A percentile compares a stretch with the other conserved stretches of the same genome.
phyloP scores from a whole-genome alignment of 2,113 vertebrate genomes.

The Xyrauchen texanus region DNA sequence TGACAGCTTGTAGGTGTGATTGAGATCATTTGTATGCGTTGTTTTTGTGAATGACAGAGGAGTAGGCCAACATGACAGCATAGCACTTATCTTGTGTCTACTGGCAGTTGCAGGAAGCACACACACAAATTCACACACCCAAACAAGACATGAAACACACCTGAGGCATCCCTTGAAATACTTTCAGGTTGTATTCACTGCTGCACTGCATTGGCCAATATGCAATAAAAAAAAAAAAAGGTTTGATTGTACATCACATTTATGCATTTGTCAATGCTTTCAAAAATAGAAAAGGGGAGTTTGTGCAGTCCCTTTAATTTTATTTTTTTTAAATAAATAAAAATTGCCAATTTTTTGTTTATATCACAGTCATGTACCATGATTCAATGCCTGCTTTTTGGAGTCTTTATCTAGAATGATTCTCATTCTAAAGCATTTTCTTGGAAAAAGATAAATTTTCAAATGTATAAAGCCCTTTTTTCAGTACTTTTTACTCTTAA shows the following conservation, averaged over 20 bases:
- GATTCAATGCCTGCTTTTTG: too few relatives aligned
- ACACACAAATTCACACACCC: conserved; percentile 17
- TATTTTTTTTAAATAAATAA: too few relatives aligned
- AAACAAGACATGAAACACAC: conserved; percentile 30
- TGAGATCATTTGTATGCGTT: conserved; percentile 50
- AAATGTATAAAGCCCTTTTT: too few relatives aligned
- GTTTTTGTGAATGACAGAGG: conserved; percentile 45
- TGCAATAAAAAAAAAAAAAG: conserved; percentile 12
- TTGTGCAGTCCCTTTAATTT: too few relatives aligned
- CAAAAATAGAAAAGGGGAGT: too few relatives aligned
- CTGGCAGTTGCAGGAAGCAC: conserved; percentile 27
- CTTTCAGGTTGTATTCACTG: conserved; percentile 32
- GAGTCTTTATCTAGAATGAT: too few relatives aligned
- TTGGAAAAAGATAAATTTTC: too few relatives aligned
- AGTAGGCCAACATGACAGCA: conserved; percentile 45
- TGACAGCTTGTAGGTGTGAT: conserved; percentile 54
- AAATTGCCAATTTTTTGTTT: too few relatives aligned
- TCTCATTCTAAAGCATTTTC: too few relatives aligned
- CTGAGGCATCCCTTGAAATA: neutral
- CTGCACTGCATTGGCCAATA: neutral
- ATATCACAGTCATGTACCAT: too few relatives aligned
- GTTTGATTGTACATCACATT: neutral
- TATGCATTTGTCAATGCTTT: too few relatives aligned
- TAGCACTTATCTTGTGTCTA: conserved; percentile 39
- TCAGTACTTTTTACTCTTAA: too few relatives aligned